Percentiles rank a stretch among this genome's conserved stretches.
Evolutionary conservation across 1,140 invertebrate species (phyloP).

Genomic region (Littorina saxatilis): DNA sequence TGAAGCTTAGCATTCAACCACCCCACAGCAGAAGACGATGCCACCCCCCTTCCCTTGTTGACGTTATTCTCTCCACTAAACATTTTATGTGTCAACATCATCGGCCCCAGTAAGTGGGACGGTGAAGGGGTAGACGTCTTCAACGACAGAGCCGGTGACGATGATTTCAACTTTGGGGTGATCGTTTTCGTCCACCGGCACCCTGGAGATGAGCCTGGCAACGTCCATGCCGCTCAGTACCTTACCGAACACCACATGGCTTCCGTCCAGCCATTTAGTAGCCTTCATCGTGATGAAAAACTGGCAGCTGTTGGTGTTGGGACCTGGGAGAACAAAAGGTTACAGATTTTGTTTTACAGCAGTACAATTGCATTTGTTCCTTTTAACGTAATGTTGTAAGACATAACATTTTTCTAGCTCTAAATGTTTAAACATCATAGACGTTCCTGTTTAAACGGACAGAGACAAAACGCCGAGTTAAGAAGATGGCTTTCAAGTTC

Average conservation of each 20-base stretch:
- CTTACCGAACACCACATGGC: conserved; percentile 96
- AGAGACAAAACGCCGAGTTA: too few relatives aligned
- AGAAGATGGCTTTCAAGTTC: too few relatives aligned
- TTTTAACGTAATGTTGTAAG: too few relatives aligned
- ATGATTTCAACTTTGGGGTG: neutral
- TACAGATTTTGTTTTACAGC: too few relatives aligned
- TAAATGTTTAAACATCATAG: too few relatives aligned
- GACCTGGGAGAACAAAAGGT: conserved; percentile 80
- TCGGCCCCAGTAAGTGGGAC: neutral
- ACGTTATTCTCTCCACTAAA: too few relatives aligned
- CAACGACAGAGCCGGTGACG: neutral
- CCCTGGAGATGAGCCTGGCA: conserved; percentile 61
- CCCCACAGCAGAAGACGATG: too few relatives aligned
- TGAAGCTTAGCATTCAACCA: neutral
- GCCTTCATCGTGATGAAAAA: conserved; percentile 89
- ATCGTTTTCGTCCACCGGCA: conserved; percentile 79
- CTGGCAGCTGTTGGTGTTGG: conserved; percentile 76
- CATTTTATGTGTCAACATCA: neutral
- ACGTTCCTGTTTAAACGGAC: too few relatives aligned
- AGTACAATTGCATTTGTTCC: too few relatives aligned
- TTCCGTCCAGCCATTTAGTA: conserved; percentile 92
- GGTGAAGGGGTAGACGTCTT: neutral
- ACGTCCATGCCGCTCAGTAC: conserved; percentile 89
- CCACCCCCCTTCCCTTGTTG: neutral
- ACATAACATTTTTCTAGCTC: too few relatives aligned